Percentiles rank a stretch among this genome's conserved stretches.
Evolutionary conservation across 2,797 vertebrate genomes (phyloP).

Genomic region (Gymnoscopelus braueri): DNA sequence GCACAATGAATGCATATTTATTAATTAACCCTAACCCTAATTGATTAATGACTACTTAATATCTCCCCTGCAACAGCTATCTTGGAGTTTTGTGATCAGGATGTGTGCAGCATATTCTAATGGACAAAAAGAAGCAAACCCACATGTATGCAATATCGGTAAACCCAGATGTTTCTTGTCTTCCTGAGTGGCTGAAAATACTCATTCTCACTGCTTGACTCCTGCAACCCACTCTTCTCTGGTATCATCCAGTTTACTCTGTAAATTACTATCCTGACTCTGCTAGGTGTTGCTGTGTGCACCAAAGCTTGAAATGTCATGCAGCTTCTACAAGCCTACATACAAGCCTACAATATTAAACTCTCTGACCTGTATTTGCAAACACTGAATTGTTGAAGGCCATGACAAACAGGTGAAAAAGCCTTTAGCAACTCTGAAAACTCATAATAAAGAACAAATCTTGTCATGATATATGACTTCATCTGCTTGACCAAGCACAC

Average conservation of each 20-base stretch:
- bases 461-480: no score
- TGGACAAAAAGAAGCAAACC: slow-evolving; percentile 21
- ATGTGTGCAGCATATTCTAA: slow-evolving; percentile 85
- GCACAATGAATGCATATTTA: not conserved
- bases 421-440: not conserved
- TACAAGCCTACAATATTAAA: not conserved
- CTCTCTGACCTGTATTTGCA: not conserved
- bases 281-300: not conserved
- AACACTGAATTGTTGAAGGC: not conserved
- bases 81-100: slow-evolving; percentile 88
- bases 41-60: not conserved
- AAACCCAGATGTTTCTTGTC: not conserved
- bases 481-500: no score
- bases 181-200: not conserved
- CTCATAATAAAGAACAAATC: not conserved
- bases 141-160: not conserved
- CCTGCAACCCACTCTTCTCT: slow-evolving; percentile 1
- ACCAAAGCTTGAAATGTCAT: not conserved
- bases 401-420: not conserved
- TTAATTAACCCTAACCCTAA: not conserved
- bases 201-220: slow-evolving; percentile 1
- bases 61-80: slow-evolving; percentile 77
- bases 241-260: slow-evolving; percentile 2
- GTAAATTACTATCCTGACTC: slow-evolving; percentile 4
- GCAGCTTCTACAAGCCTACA: not conserved